Evolutionary conservation across 2,113 vertebrate genomes (phyloP).

Genomic region (Halcyon malimbica): DNA sequence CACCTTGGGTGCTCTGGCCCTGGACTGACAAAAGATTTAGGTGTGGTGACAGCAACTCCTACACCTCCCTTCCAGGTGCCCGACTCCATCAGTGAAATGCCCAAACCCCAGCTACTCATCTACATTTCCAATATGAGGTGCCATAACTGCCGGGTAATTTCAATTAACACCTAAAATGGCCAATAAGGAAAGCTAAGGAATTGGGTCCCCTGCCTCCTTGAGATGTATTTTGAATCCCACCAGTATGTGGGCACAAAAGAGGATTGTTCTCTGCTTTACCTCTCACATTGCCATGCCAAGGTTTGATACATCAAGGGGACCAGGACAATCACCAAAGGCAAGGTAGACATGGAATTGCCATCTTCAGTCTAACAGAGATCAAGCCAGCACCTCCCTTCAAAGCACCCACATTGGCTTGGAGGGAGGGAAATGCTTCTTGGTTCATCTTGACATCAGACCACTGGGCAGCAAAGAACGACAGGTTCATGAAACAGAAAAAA

Average conservation of each 20-base stretch:
- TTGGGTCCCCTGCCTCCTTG: neutral
- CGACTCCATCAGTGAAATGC: neutral
- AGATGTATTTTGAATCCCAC: neutral
- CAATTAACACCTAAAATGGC: neutral
- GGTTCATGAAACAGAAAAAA: neutral
- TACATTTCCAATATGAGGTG: neutral
- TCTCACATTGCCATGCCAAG: neutral
- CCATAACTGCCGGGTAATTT: neutral
- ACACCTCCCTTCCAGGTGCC: neutral
- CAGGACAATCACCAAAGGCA: neutral
- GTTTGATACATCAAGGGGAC: rapidly evolving
- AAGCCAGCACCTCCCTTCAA: neutral
- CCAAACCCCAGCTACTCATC: neutral
- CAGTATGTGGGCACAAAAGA: neutral
- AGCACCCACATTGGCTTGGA: neutral
- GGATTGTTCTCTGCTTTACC: neutral
- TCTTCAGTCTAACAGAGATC: neutral
- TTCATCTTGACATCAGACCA: neutral
- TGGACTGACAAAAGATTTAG: neutral
- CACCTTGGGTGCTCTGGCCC: neutral
- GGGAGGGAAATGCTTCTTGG: neutral
- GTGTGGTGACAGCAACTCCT: conserved; percentile 5
- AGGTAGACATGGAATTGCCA: neutral
- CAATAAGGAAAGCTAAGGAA: neutral
- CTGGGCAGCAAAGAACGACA: neutral